phyloP scores from a whole-genome alignment of 2,888 invertebrate genomes.

The Bugulina stolonifera region DNA sequence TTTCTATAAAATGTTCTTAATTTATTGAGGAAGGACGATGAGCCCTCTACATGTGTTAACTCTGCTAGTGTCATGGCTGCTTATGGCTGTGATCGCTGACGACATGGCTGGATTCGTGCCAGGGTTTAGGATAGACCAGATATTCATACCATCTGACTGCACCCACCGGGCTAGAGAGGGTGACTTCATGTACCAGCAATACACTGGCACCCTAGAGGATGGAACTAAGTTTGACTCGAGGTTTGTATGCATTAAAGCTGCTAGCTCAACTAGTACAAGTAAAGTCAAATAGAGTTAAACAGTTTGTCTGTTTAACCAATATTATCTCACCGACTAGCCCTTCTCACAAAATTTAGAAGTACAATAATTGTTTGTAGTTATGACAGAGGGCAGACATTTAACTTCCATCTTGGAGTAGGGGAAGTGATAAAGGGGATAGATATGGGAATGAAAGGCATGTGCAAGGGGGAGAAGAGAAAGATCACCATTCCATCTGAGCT shows the following conservation, averaged over 20 bases:
- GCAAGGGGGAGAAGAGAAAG: slow-evolving; percentile 26
- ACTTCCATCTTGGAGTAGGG: slow-evolving; percentile 23
- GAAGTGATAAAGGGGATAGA: slow-evolving; percentile 25
- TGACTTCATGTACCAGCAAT: slow-evolving; percentile 10
- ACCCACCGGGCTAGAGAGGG: slow-evolving; percentile 15
- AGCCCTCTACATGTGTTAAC: too few species aligned
- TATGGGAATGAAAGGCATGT: slow-evolving; percentile 27
- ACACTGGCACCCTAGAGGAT: slow-evolving; percentile 14
- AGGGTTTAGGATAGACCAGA: slow-evolving; percentile 24
- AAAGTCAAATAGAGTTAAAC: too few species aligned
- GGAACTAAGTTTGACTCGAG: slow-evolving; percentile 26
- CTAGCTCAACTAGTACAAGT: too few species aligned
- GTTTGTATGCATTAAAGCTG: too few species aligned
- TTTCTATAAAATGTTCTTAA: too few species aligned
- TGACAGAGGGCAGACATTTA: slow-evolving; percentile 20
- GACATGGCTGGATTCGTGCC: slow-evolving; percentile 18
- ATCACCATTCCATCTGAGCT: slow-evolving; percentile 25
- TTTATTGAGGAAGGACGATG: too few species aligned
- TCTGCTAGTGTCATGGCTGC: background rate
- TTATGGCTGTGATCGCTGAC: background rate
- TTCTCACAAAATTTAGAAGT: too few species aligned
- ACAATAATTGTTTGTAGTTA: background rate
- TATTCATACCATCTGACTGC: slow-evolving; percentile 17
- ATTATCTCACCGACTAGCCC: too few species aligned
- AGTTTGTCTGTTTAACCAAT: too few species aligned